Evolutionary conservation across 2,113 vertebrate species (phyloP).

Genomic region (Alligator sinensis): DNA sequence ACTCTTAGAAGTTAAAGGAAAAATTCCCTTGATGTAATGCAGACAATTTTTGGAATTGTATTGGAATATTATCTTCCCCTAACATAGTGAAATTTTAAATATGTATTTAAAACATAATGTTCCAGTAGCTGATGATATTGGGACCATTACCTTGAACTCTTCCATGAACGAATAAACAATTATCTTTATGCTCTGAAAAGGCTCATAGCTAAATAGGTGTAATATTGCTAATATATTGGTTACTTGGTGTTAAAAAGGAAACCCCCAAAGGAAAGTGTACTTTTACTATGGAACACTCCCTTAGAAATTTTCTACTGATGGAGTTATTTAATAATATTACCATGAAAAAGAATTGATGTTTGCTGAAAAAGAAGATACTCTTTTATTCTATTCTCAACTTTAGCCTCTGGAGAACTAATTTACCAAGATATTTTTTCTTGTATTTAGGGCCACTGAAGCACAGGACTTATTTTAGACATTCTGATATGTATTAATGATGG

Average conservation of each 20-base stretch:
- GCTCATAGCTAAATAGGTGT: neutral
- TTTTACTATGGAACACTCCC: constrained; percentile 40
- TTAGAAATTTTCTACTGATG: constrained; percentile 24
- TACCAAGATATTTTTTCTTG: constrained; percentile 27
- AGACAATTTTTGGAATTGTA: neutral
- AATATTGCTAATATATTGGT: constrained; percentile 43
- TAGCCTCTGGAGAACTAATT: constrained; percentile 60
- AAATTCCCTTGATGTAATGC: accelerated
- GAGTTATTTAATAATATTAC: constrained; percentile 49
- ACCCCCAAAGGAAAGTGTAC: neutral
- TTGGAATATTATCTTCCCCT: neutral
- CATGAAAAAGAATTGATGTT: constrained; percentile 47
- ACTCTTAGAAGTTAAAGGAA: neutral
- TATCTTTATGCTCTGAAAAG: neutral
- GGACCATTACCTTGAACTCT: neutral
- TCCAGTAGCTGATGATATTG: neutral
- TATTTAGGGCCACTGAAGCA: constrained; percentile 38
- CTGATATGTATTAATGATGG: constrained; percentile 29
- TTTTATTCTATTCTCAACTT: constrained; percentile 54
- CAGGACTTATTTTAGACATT: constrained; percentile 22
- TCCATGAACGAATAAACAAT: neutral
- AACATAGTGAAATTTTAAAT: neutral
- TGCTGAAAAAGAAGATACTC: constrained; percentile 65
- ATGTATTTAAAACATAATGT: accelerated
- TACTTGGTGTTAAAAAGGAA: neutral